Evolutionary conservation across 2,797 vertebrate species (phyloP).

Genomic region (Numenius phaeopus): DNA sequence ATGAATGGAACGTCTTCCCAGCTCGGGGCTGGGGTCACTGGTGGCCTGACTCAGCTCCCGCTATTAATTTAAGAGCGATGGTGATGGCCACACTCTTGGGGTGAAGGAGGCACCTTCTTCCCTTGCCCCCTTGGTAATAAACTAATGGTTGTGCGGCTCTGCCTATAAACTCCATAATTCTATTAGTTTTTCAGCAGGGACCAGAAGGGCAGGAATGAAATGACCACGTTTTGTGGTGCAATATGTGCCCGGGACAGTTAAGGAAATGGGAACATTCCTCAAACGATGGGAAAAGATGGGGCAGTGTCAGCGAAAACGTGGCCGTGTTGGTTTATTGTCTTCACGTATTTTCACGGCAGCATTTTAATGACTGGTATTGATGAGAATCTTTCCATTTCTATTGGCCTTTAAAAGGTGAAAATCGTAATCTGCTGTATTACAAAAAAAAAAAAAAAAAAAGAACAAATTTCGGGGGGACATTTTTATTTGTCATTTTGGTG

Average conservation of each 20-base stretch:
- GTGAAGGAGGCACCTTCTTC: not conserved
- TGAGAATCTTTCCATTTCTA: not conserved
- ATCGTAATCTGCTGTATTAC: fast-evolving
- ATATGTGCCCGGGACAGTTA: not conserved
- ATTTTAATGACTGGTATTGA: not conserved
- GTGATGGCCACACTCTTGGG: not conserved
- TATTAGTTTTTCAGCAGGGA: not conserved
- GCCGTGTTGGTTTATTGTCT: not conserved
- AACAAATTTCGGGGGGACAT: not conserved
- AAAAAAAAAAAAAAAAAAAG: not conserved
- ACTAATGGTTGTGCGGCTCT: not conserved
- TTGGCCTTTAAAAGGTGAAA: not conserved
- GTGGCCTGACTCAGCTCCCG: not conserved
- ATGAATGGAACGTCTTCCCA: not conserved
- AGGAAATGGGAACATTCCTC: not conserved
- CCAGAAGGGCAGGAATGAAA: not conserved
- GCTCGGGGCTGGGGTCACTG: not conserved
- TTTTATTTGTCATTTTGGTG: not conserved
- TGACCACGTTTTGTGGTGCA: not conserved
- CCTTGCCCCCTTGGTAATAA: not conserved
- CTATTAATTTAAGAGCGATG: not conserved
- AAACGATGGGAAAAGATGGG: not conserved
- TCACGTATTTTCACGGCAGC: not conserved
- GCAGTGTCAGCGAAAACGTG: not conserved
- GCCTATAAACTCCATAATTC: not conserved